These are phyloP conservation scores for Aphelinus certus DNA, from an alignment of 1,140 invertebrate genomes.

Conservation along the genomic window DNA sequence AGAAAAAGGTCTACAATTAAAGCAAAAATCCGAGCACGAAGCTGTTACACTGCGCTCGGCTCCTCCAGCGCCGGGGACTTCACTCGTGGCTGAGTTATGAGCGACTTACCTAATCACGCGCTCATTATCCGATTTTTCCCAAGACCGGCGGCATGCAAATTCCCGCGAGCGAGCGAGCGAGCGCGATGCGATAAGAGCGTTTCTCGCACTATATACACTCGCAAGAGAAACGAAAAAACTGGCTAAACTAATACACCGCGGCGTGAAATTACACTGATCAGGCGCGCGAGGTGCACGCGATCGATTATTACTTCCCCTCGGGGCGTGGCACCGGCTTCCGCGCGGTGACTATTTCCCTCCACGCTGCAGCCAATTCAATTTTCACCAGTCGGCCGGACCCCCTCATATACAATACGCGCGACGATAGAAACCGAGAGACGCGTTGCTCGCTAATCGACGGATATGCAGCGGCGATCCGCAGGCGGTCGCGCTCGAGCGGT, in stretches of 20 bases:
- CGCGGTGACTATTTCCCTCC: background rate
- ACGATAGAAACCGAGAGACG: too few relatives aligned
- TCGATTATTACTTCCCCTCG: background rate
- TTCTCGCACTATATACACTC: background rate
- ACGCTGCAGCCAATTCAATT: background rate
- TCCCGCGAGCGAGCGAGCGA: too few relatives aligned
- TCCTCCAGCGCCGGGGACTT: background rate
- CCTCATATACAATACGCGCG: too few relatives aligned
- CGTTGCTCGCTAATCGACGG: too few relatives aligned
- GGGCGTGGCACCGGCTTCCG: background rate
- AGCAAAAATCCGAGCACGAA: too few relatives aligned
- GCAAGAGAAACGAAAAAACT: background rate
- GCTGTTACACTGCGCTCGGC: too few relatives aligned
- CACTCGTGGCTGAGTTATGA: slow-evolving; percentile 2
- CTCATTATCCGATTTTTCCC: background rate
- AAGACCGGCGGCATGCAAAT: slow-evolving; percentile 1
- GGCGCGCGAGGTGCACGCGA: background rate
- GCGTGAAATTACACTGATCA: slow-evolving; percentile 2
- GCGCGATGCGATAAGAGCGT: background rate
- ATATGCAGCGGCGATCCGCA: too few relatives aligned
- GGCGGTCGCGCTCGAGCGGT: too few relatives aligned
- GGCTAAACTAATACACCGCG: background rate
- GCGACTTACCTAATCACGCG: slow-evolving; percentile 10
- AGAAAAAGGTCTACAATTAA: too few relatives aligned
- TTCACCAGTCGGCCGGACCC: background rate